phyloP scores from a whole-genome alignment of 2,888 invertebrate species.

The Norana najaformis region DNA sequence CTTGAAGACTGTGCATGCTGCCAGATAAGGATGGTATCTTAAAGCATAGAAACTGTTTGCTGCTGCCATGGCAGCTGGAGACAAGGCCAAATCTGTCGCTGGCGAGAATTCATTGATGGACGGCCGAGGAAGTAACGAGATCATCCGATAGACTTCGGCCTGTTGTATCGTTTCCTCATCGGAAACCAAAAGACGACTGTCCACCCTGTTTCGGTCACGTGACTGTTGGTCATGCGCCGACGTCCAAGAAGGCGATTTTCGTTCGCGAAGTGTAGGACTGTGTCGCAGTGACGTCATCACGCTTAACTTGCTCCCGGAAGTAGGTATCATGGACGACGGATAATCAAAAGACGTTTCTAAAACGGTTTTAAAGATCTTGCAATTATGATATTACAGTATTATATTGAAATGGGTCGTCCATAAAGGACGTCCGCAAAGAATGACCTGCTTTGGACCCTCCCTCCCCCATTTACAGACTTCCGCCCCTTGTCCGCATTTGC shows the following conservation, averaged over 20 bases:
- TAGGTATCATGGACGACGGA: background rate
- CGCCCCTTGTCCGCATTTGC: too few relatives aligned
- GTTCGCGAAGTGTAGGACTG: background rate
- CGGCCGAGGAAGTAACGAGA: background rate
- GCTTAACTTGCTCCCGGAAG: background rate
- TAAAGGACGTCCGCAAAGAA: too few relatives aligned
- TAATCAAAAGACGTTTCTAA: background rate
- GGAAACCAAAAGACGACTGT: conserved; percentile 8
- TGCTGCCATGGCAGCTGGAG: background rate
- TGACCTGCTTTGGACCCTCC: too few relatives aligned
- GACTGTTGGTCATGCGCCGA: background rate
- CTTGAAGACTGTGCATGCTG: background rate
- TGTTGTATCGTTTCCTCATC: background rate
- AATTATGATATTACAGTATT: background rate
- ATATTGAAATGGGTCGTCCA: too few relatives aligned
- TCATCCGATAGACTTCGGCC: background rate
- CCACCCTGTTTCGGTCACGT: background rate
- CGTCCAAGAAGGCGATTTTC: background rate
- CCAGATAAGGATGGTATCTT: conserved; percentile 15
- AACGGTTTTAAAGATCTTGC: background rate
- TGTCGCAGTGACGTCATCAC: background rate
- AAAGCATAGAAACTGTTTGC: background rate
- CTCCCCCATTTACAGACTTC: too few relatives aligned
- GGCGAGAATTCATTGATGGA: background rate
- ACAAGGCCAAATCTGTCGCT: background rate